Conservation (phyloP, 2,113 vertebrate species). For the Seriola rivoliana region DNA sequence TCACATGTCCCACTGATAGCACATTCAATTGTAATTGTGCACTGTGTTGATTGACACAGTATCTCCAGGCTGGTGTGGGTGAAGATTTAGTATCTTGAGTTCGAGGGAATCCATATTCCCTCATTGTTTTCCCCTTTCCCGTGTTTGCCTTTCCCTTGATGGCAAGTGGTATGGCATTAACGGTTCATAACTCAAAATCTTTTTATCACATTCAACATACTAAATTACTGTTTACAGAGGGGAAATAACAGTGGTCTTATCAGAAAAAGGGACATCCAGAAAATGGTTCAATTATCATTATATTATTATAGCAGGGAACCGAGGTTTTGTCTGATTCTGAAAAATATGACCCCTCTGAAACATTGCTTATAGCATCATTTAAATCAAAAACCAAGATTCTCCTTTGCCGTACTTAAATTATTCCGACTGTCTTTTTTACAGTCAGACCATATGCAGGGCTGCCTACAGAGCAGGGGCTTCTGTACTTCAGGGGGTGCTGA, state of each 20-base stretch:
- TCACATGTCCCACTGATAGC: conserved; percentile 77
- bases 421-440: conserved; percentile 49
- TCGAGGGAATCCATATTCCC: not conserved
- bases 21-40: conserved; percentile 71
- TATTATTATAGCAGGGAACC: not conserved
- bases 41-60: conserved; percentile 69
- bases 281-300: conserved; percentile 27
- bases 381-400: conserved; percentile 23
- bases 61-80: conserved; percentile 43
- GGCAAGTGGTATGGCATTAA: not conserved
- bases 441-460: conserved; percentile 27
- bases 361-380: conserved; percentile 31
- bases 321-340: conserved; percentile 15
- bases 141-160: not conserved
- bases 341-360: conserved; percentile 11
- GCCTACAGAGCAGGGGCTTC: conserved; percentile 16
- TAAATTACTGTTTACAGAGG: not conserved
- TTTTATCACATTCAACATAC: not conserved
- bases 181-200: conserved; percentile 14
- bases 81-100: conserved; percentile 24
- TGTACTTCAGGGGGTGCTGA: conserved; percentile 20
- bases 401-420: conserved; percentile 37
- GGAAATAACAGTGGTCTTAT: not conserved
- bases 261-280: not conserved
- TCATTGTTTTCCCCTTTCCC: not conserved